Evolutionary conservation across 2,113 vertebrate species (phyloP).

Genomic region (human (Homo sapiens)): GRCh38 chr12:45612501-45613000

Average conservation of each 20-base stretch:
- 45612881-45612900: constrained; percentile 78
- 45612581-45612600: not conserved
- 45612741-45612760: constrained; percentile 58
- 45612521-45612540: not conserved
- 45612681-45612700: constrained; percentile 14
- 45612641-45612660: constrained; percentile 56
- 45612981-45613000: constrained; percentile 68
- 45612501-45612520: not conserved
- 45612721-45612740: constrained; percentile 60
- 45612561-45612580: not conserved
- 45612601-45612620: constrained; percentile 49
- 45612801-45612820: constrained; percentile 76
- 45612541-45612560: constrained; percentile 27
- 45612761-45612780: constrained; percentile 57
- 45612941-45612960: constrained; percentile 59
- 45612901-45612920: constrained; percentile 66
- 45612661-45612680: constrained; percentile 55
- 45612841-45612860: constrained; percentile 74
- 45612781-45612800: constrained; percentile 70
- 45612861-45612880: constrained; percentile 79
- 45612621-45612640: constrained; percentile 42
- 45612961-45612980: constrained; percentile 74
- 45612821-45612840: constrained; percentile 73
- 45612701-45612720: constrained; percentile 62
- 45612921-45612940: constrained; percentile 57